Evolutionary conservation across 2,888 invertebrate genomes (phyloP), one percentile per base, ranked within the genome.

Genomic region (Volucella inanis): DNA sequence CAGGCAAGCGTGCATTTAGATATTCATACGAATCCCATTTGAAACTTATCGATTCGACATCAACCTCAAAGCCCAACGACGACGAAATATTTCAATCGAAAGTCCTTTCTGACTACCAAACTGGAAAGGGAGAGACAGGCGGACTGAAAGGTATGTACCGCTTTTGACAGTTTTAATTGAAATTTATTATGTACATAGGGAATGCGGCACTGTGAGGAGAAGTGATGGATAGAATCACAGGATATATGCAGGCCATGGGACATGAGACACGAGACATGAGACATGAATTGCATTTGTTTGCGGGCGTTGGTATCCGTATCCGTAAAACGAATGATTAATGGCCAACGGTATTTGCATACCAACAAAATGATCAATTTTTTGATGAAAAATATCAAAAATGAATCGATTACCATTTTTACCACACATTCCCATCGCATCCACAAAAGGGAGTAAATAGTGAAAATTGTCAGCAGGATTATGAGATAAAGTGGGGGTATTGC

Each of bases 81-180:
- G 22, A 38, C 39, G 67, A 57, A 72, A 74, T 54, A 72, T 55
- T 52, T 55, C 61, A 80, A 75, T 75, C 62, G 50, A 75, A 55
- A 57, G 62, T 70, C 57, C 81, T 71, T 80, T 76, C 9, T 55
- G 64, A 31, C 50, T 65, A 55, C 61, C 61, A 18, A 31, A 31
- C 1, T 6, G 31, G 31, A 31, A 6, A 6, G 31, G 31, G 31
- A 0, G 2, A 31, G 31, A 22, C 22, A 22, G 22, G 22, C 0
- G 22, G 4, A 22, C 22, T 22, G 22, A 6, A 31, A 31, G 6
- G 31, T 31, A 31, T 31, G 31, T 38, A 11, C 22, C 59, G 47
- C 52, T 54, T 80, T 80, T 76, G 80, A 72, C 80, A 77, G 80
- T 80, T 85, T 85, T 85, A 85, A 85, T 85, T 85, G 81, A 81